Conservation (phyloP, 2,888 invertebrate genomes). For the Chaetoderma sp. region DNA sequence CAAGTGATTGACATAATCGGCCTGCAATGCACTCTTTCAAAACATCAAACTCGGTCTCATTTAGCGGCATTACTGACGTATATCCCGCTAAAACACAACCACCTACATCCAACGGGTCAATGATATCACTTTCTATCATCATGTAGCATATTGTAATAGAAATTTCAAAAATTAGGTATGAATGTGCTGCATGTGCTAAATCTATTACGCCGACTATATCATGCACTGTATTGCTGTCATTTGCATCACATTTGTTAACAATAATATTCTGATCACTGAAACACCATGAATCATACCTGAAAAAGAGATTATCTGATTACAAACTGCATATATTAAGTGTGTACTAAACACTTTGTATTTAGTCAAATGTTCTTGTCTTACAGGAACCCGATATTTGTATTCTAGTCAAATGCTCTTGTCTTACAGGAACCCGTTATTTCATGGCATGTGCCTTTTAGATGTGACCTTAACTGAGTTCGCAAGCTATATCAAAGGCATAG, state of each 20-base stretch:
- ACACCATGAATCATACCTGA: constrained; percentile 84
- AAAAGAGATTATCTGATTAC: constrained; percentile 7
- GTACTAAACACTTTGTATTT: no score
- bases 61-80: constrained; percentile 74
- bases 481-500: no score
- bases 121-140: constrained; percentile 78
- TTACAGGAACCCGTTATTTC: no score
- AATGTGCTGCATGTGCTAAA: constrained; percentile 84
- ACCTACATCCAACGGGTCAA: constrained; percentile 64
- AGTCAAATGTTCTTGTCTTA: no score
- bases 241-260: constrained; percentile 72
- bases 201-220: constrained; percentile 82
- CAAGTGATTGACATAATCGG: constrained; percentile 86
- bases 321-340: no score
- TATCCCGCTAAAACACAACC: constrained; percentile 83
- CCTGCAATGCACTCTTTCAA: constrained; percentile 82
- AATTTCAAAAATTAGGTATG: constrained; percentile 83
- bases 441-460: no score
- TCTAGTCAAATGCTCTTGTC: no score
- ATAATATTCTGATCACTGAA: constrained; percentile 91
- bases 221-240: no score
- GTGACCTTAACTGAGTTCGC: no score
- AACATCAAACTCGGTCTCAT: constrained; percentile 76
- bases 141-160: constrained; percentile 86
- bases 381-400: no score